Evolutionary conservation across 2,797 vertebrate genomes (phyloP).

Genomic region (Cryptoblepharus egeriae): DNA sequence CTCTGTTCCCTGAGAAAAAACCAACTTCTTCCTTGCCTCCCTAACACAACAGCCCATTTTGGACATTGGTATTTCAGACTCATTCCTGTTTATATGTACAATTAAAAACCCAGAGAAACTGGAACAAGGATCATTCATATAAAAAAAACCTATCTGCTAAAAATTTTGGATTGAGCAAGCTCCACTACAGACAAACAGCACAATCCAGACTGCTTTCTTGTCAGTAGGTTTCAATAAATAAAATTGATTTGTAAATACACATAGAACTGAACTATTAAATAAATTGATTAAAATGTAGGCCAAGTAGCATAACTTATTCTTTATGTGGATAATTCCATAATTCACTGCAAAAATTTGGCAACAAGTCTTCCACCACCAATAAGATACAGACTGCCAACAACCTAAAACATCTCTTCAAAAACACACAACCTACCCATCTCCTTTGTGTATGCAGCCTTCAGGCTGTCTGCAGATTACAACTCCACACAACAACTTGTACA

Average conservation of each 20-base stretch:
- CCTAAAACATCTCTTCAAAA: constrained; percentile 1
- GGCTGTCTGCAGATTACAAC: neutral
- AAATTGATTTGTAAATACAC: no score
- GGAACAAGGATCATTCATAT: neutral
- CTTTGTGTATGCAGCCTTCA: neutral
- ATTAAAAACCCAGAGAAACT: neutral
- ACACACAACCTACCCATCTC: neutral
- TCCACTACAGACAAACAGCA: neutral
- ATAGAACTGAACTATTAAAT: neutral
- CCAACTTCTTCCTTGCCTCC: neutral
- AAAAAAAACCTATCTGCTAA: neutral
- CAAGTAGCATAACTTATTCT: neutral
- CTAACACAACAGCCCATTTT: neutral
- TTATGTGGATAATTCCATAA: neutral
- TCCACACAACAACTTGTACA: neutral
- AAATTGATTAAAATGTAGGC: neutral
- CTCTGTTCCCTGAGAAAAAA: neutral
- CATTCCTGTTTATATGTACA: neutral
- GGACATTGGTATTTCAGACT: neutral
- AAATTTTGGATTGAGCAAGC: neutral
- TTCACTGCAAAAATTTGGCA: neutral
- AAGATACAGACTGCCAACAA: neutral
- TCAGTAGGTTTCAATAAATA: no score
- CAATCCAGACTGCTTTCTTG: no score
- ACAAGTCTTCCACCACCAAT: neutral